Percentiles rank a stretch among this genome's conserved stretches.
These are phyloP conservation scores for Pristionchus exspectatus DNA, from an alignment of 2,888 invertebrate species.

Conservation along the genomic window DNA sequence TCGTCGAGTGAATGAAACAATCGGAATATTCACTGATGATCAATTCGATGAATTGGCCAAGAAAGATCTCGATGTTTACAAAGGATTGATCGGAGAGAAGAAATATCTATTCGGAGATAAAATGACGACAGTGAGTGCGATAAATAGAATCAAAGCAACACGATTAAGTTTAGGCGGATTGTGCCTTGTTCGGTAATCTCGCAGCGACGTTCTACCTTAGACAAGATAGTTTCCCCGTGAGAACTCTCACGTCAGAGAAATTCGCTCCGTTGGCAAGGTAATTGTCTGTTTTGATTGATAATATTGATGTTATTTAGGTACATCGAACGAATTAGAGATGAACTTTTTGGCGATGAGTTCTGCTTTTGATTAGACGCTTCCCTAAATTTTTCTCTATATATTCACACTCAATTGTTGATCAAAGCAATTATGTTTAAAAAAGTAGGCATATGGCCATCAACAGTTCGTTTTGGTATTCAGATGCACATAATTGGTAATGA, in stretches of 20 bases:
- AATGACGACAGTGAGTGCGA: neutral
- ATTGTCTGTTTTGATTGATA: neutral
- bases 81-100: conserved; percentile 6
- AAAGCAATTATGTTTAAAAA: too few species aligned
- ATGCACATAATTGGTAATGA: neutral
- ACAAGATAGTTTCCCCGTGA: neutral
- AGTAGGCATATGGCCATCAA: neutral
- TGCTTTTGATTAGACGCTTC: neutral
- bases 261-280: neutral
- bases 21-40: neutral
- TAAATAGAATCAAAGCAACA: neutral
- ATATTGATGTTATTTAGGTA: neutral
- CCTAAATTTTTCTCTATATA: too few species aligned
- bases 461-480: neutral
- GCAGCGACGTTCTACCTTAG: conserved; percentile 8
- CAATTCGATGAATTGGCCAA: conserved; percentile 19
- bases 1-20: neutral
- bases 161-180: neutral
- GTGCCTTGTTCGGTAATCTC: conserved; percentile 1
- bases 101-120: conserved; percentile 12
- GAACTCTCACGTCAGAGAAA: neutral
- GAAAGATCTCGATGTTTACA: conserved; percentile 34
- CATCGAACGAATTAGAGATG: neutral
- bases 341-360: neutral
- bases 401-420: too few species aligned